Evolutionary conservation across 2,113 vertebrate genomes (phyloP).

Genomic region (Carassius carassius): DNA sequence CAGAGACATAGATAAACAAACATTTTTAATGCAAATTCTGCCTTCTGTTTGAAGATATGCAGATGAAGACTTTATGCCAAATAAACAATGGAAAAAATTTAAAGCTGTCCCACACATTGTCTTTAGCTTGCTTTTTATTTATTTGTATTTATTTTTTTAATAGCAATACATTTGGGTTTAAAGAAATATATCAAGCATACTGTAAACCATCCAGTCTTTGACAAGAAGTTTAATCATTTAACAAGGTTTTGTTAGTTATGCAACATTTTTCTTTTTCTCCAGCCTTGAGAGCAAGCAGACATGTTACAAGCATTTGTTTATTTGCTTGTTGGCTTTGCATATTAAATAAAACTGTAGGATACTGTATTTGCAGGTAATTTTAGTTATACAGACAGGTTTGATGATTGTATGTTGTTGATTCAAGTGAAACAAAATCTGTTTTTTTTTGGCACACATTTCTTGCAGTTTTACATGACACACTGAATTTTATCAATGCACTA

Average conservation of each 20-base stretch:
- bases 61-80: background rate
- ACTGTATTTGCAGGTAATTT: background rate
- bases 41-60: background rate
- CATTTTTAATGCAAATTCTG: background rate
- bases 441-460: background rate
- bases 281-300: background rate
- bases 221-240: background rate
- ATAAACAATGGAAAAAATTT: background rate
- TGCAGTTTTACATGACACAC: background rate
- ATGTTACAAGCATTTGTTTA: background rate
- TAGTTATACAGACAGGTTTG: background rate
- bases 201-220: background rate
- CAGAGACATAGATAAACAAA: background rate
- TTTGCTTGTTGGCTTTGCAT: background rate
- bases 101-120: background rate
- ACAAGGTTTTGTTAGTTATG: background rate
- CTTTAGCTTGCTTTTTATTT: background rate
- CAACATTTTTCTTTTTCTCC: background rate
- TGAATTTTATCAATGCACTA: constrained; percentile 7
- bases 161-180: background rate
- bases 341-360: background rate
- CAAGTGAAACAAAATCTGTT: background rate
- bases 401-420: background rate
- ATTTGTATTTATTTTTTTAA: background rate
- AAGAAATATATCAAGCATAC: background rate